phyloP scores from a whole-genome alignment of 2,888 invertebrate species.

The Craniophora ligustri region DNA sequence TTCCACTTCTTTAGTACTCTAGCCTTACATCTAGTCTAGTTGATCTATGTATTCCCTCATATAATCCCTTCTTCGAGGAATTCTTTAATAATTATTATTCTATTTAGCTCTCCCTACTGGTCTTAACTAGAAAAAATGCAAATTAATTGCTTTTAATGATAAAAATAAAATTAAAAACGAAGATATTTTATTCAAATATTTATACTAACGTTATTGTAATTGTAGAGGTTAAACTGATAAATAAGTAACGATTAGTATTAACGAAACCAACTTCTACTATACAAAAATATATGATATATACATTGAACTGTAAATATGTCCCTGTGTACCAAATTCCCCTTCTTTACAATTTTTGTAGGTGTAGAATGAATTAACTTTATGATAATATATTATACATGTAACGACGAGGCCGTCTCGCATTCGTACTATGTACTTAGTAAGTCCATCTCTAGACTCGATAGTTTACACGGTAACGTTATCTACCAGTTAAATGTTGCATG shows the following conservation, averaged over 20 bases:
- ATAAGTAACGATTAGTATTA: slow-evolving; percentile 67
- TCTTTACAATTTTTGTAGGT: slow-evolving; percentile 87
- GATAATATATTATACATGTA: slow-evolving; percentile 38
- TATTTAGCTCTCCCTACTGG: slow-evolving; percentile 66
- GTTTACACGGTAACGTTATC: slow-evolving; percentile 61
- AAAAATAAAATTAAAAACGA: slow-evolving; percentile 69
- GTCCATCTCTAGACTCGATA: slow-evolving; percentile 42
- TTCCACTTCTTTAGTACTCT: slow-evolving; percentile 55
- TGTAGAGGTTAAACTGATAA: slow-evolving; percentile 75
- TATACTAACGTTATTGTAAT: slow-evolving; percentile 84
- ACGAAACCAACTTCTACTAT: slow-evolving; percentile 82
- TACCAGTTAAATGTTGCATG: slow-evolving; percentile 87
- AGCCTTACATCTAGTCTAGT: slow-evolving; percentile 60
- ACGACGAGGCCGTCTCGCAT: slow-evolving; percentile 21
- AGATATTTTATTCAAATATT: slow-evolving; percentile 86
- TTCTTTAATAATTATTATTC: slow-evolving; percentile 61
- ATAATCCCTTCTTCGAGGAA: slow-evolving; percentile 69
- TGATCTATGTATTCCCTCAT: slow-evolving; percentile 70
- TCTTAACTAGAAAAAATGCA: slow-evolving; percentile 69
- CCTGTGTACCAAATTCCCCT: slow-evolving; percentile 86
- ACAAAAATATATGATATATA: slow-evolving; percentile 83
- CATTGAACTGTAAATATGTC: slow-evolving; percentile 81
- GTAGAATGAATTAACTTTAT: slow-evolving; percentile 63
- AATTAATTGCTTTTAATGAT: slow-evolving; percentile 73
- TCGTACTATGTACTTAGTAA: slow-evolving; percentile 20